phyloP scores from a whole-genome alignment of 2,797 vertebrate genomes.

The Phalloptychus januarius region DNA sequence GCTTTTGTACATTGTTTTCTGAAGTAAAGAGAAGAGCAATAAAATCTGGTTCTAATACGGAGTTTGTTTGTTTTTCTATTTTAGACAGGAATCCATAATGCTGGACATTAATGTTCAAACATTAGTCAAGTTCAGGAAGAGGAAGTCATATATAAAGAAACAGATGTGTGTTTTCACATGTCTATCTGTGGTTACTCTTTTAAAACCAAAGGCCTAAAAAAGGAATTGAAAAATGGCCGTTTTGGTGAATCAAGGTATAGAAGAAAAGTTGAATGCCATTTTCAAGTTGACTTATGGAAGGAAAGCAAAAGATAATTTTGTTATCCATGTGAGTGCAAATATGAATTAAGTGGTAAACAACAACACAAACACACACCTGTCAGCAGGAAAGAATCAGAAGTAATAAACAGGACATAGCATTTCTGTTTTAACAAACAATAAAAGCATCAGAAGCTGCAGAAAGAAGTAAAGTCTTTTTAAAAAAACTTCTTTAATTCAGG shows the following conservation, averaged over 20 bases:
- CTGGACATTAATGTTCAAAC: neutral
- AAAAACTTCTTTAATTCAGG: neutral
- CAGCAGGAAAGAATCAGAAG: neutral
- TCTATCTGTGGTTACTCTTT: neutral
- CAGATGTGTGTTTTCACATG: neutral
- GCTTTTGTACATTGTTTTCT: conserved; percentile 69
- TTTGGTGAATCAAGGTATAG: neutral
- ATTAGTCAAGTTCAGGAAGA: neutral
- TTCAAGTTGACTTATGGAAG: neutral
- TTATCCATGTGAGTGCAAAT: neutral
- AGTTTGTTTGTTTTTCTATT: conserved; percentile 7
- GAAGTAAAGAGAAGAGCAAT: conserved; percentile 61
- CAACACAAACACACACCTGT: neutral
- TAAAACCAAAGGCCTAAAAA: neutral
- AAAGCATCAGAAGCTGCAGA: neutral
- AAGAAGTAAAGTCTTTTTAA: neutral
- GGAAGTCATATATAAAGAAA: conserved; percentile 19
- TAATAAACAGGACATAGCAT: neutral
- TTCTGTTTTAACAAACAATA: neutral
- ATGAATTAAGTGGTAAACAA: neutral
- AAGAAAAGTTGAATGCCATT: neutral
- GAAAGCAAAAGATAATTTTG: neutral
- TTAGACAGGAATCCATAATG: neutral
- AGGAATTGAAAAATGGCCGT: neutral
- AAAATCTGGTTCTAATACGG: neutral